These are phyloP conservation scores for Nycticorax nycticorax DNA, from an alignment of 2,113 vertebrate species.

Conservation along the genomic window DNA sequence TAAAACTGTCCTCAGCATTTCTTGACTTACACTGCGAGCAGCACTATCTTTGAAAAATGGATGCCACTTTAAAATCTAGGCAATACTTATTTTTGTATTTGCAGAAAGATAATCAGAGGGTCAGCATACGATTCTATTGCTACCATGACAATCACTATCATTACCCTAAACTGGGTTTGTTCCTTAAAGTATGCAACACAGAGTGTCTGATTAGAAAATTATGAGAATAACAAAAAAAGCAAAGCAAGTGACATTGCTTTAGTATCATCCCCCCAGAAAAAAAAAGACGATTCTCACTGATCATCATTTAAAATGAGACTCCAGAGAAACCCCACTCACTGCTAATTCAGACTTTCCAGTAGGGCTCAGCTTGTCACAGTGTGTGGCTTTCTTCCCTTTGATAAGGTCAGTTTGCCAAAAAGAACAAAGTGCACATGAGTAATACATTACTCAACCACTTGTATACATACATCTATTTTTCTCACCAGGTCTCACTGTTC, in stretches of 20 bases:
- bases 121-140: background rate
- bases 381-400: conserved; percentile 68
- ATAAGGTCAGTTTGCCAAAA: conserved; percentile 78
- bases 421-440: conserved; percentile 74
- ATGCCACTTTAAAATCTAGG: background rate
- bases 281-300: background rate
- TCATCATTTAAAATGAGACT: conserved; percentile 51
- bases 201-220: background rate
- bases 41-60: background rate
- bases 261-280: background rate
- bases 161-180: background rate
- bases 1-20: background rate
- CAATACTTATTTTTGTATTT: background rate
- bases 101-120: background rate
- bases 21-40: background rate
- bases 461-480: conserved; percentile 78
- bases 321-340: background rate
- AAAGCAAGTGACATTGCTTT: background rate
- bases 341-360: conserved; percentile 56
- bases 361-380: conserved; percentile 63
- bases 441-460: conserved; percentile 79
- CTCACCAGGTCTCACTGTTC: conserved; percentile 74
- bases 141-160: background rate
- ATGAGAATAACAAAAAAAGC: background rate
- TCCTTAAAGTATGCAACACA: background rate